Percentiles rank a stretch among this genome's conserved stretches.
Evolutionary conservation across 2,113 vertebrate genomes (phyloP).

Genomic region (Athene noctua): DNA sequence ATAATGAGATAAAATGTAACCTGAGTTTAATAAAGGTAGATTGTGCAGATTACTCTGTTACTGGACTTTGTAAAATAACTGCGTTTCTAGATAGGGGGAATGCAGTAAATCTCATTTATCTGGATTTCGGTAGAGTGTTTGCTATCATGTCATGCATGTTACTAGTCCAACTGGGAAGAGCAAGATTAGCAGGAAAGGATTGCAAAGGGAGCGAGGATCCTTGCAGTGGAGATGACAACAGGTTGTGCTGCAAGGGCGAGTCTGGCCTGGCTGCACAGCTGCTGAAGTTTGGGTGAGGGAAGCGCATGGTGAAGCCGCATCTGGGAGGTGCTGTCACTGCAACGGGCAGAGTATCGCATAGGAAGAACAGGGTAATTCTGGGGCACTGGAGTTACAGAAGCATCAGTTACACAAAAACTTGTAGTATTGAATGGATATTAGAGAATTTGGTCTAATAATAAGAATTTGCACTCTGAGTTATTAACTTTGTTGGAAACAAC

Average conservation of each 20-base stretch:
- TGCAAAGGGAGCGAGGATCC: neutral
- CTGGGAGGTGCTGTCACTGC: neutral
- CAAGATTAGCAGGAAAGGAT: neutral
- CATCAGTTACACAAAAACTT: neutral
- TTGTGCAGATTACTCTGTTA: neutral
- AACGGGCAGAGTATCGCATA: neutral
- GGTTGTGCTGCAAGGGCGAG: neutral
- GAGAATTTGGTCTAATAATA: neutral
- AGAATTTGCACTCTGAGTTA: neutral
- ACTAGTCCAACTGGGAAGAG: neutral
- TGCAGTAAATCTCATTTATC: neutral
- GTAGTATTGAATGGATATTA: neutral
- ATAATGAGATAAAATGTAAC: neutral
- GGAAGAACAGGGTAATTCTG: neutral
- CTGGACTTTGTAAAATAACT: neutral
- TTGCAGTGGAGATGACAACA: neutral
- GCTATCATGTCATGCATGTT: neutral
- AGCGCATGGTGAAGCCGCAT: fast-evolving
- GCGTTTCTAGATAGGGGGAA: neutral
- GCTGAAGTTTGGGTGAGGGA: neutral
- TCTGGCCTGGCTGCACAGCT: neutral
- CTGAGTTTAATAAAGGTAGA: neutral
- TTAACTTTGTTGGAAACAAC: neutral
- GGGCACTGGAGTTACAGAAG: neutral
- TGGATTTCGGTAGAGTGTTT: neutral